Base-by-base conservation (phyloP, 1,140 invertebrate genomes). In the Drosophila kanapiae region DNA sequence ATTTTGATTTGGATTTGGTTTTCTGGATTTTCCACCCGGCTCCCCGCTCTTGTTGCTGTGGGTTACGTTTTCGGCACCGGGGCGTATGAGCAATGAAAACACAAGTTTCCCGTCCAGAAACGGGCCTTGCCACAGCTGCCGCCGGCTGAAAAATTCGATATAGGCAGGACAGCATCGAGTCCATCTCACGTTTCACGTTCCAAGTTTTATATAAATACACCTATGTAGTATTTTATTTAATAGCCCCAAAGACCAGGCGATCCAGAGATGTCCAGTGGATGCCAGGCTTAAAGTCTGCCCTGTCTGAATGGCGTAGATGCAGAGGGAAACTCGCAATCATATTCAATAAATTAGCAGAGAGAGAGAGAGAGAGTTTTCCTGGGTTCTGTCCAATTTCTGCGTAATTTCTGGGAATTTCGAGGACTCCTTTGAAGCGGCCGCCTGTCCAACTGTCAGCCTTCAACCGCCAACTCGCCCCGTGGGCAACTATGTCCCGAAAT, bases 21-120 rank as follows among this genome's bases (percentile, higher is more conserved):
- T 54, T 71, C 47, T 58, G 18, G 27, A 45, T 37, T 45, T 37
- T 5, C 43, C 11, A 11, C 13, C 18, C 43, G 6, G 3, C 3
- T 14, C 11, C 7, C 5, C 43, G 33, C 27, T 10, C 2, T 45
- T 23, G 43, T 68, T 68, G 35, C 37, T 49, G 29, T 33, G 61
- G 65, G 61, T 11, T 33, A 67, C 16, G 23, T 23, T 23, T 23
- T 23, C 23, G 23, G 23, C 23, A 23, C 23, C 23, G 14, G 6
- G 62, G 38, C 65, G 62, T 71, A 71, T 71, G 68, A 57, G 68
- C 49, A 47, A 71, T 71, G 68, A 27, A 71, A 71, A 62, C 62
- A 65, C 62, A 62, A 16, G 18, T 31, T 40, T 31, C 49, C 27
- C 6, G 10, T n/a, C 23, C 5, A n/a, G n/a, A n/a, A n/a, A n/a